Percentiles rank a stretch among this genome's conserved stretches.
These are phyloP conservation scores for Vanacampus margaritifer DNA, from an alignment of 2,113 vertebrate genomes.

Conservation along the genomic window DNA sequence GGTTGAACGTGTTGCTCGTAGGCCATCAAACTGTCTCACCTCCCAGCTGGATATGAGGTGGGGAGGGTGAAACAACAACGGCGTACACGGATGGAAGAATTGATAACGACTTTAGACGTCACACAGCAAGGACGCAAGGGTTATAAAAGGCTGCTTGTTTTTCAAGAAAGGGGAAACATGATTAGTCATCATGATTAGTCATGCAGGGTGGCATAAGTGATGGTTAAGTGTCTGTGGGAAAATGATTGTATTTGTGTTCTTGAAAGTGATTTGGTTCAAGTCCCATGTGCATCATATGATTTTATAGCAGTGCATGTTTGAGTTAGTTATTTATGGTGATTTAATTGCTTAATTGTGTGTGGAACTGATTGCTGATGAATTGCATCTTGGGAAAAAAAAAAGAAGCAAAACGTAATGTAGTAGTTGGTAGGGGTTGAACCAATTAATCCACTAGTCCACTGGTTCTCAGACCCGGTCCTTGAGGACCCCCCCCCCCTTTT, in stretches of 20 bases:
- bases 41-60: conserved; percentile 7
- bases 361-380: neutral
- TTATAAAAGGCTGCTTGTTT: conserved; percentile 50
- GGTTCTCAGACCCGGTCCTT: no score
- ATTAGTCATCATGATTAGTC: conserved; percentile 58
- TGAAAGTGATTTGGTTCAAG: neutral
- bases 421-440: neutral
- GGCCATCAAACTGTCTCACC: neutral
- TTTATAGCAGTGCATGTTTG: neutral
- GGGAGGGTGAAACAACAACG: conserved; percentile 16
- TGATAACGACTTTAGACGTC: conserved; percentile 49
- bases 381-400: neutral
- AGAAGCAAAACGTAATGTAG: neutral
- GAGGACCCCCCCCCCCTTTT: no score
- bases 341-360: neutral
- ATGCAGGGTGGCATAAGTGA: conserved; percentile 30
- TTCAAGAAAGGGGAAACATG: conserved; percentile 44
- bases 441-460: no score
- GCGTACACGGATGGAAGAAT: conserved; percentile 41
- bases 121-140: conserved; percentile 34
- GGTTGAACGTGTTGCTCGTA: conserved; percentile 11
- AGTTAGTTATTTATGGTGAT: neutral
- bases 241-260: neutral
- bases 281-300: neutral
- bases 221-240: neutral